Evolutionary conservation across 2,797 vertebrate genomes (phyloP).

Genomic region (Paguma larvata): DNA sequence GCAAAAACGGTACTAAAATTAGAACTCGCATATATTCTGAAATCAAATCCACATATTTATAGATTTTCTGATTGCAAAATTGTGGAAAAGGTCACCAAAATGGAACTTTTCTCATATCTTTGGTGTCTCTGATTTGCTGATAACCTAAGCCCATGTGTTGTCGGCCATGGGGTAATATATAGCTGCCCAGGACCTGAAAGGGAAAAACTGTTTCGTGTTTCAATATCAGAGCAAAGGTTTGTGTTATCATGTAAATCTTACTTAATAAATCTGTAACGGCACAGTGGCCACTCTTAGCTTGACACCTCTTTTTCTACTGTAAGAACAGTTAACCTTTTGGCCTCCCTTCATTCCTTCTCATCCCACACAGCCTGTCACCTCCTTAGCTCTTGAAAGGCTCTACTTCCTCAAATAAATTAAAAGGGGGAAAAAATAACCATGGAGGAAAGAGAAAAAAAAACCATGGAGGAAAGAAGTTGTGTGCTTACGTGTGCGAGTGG

Average conservation of each 20-base stretch:
- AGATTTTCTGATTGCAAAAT: conserved; percentile 26
- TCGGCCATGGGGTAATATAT: neutral
- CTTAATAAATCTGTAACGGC: neutral
- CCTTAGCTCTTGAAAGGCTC: neutral
- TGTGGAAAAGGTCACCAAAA: neutral
- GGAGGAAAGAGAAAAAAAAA: neutral
- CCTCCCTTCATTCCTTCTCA: neutral
- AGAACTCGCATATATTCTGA: neutral
- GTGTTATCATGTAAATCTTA: neutral
- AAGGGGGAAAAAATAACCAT: neutral
- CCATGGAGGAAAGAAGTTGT: neutral
- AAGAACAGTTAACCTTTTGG: neutral
- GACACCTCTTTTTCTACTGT: neutral
- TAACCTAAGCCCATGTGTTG: neutral
- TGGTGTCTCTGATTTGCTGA: neutral
- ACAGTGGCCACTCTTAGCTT: neutral
- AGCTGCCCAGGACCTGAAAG: neutral
- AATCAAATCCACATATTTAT: neutral
- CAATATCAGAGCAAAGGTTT: conserved; percentile 4
- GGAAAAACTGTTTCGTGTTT: neutral
- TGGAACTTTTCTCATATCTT: neutral
- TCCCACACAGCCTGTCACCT: neutral
- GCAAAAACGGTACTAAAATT: neutral
- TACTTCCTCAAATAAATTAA: neutral
- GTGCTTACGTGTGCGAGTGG: neutral